These are phyloP conservation scores for Pectinophora gossypiella DNA, from an alignment of 1,140 invertebrate genomes.

Conservation along the genomic window DNA sequence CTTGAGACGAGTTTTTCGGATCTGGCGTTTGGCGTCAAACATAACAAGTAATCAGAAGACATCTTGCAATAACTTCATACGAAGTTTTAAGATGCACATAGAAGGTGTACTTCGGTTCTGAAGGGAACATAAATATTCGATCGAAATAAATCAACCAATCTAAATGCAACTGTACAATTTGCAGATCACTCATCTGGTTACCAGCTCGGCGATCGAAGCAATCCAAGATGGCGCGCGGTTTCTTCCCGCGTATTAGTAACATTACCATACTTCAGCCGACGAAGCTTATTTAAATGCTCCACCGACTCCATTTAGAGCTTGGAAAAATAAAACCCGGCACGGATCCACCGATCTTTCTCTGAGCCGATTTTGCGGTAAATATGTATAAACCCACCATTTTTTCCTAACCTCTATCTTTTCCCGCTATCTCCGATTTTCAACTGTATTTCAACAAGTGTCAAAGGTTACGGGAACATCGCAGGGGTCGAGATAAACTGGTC, in stretches of 20 bases:
- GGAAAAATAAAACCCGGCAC: conserved; percentile 72
- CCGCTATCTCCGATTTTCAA: background rate
- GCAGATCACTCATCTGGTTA: too few relatives aligned
- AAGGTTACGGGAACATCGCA: too few relatives aligned
- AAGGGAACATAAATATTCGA: too few relatives aligned
- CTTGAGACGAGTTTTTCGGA: too few relatives aligned
- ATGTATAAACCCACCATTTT: conserved; percentile 66
- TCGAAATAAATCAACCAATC: too few relatives aligned
- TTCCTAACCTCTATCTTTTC: background rate
- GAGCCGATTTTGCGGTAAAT: conserved; percentile 75
- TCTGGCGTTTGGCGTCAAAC: too few relatives aligned
- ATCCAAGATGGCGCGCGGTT: conserved; percentile 66
- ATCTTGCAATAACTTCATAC: too few relatives aligned
- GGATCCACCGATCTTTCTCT: conserved; percentile 66
- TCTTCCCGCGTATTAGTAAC: conserved; percentile 66
- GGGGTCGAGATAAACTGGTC: conserved; percentile 29
- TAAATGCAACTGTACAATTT: too few relatives aligned
- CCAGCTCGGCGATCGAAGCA: conserved; percentile 18
- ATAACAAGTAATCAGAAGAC: too few relatives aligned
- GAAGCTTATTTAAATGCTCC: conserved; percentile 75
- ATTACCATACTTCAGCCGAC: conserved; percentile 73
- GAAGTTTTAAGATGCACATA: too few relatives aligned
- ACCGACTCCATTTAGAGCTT: conserved; percentile 75
- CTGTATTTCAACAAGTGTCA: background rate
- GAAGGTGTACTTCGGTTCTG: too few relatives aligned